phyloP scores from a whole-genome alignment of 2,888 invertebrate genomes.

The Eugnorisma glareosa region DNA sequence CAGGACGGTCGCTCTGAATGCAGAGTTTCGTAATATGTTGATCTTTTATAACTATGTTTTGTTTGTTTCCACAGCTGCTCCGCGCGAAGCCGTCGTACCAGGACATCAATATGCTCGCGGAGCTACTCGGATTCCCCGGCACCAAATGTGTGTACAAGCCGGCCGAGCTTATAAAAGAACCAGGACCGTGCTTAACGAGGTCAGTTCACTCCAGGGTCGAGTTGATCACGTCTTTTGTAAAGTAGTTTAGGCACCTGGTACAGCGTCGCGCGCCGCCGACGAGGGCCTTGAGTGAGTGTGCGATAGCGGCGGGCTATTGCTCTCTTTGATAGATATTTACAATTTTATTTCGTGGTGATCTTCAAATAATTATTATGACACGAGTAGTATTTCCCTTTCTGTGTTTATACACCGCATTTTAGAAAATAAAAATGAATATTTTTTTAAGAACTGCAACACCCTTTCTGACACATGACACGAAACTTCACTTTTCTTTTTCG shows the following conservation, averaged over 20 bases:
- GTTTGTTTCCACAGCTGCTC: constrained; percentile 73
- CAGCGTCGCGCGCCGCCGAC: not conserved
- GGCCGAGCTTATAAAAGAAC: constrained; percentile 43
- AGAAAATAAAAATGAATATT: too few species aligned
- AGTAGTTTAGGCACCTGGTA: not conserved
- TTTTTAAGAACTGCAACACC: too few species aligned
- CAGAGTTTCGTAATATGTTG: not conserved
- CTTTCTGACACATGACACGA: too few species aligned
- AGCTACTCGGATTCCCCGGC: constrained; percentile 81
- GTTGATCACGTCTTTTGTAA: not conserved
- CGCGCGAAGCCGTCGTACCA: constrained; percentile 82
- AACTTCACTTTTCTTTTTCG: too few species aligned
- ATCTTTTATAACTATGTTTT: not conserved
- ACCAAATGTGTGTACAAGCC: constrained; percentile 75
- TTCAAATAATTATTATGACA: too few species aligned
- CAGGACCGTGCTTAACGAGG: constrained; percentile 75
- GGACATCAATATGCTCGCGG: constrained; percentile 82
- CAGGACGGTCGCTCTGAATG: not conserved
- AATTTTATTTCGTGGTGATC: too few species aligned
- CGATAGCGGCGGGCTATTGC: not conserved
- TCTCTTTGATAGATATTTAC: not conserved
- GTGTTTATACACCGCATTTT: too few species aligned
- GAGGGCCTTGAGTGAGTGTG: not conserved
- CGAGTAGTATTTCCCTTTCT: too few species aligned
- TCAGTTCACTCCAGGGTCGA: constrained; percentile 39